These are phyloP conservation scores for Charadrius vociferus DNA, from an alignment of 2,113 vertebrate species.

Conservation along the genomic window DNA sequence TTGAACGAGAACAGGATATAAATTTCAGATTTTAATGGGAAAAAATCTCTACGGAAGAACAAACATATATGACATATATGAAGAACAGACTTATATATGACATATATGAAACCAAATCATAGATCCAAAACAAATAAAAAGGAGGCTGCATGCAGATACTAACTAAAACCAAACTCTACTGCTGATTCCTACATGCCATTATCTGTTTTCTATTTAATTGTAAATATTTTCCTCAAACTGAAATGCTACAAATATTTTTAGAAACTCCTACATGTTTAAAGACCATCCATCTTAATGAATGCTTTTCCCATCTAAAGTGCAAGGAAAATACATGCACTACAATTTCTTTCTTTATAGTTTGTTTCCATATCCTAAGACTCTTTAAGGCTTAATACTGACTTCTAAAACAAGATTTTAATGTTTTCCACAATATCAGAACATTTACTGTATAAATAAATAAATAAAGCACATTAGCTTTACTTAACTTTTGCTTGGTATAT, in stretches of 20 bases:
- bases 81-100: not conserved
- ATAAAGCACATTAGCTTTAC: not conserved
- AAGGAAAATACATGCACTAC: not conserved
- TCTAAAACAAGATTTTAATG: not conserved
- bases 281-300: not conserved
- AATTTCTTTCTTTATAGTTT: not conserved
- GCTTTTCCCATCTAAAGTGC: not conserved
- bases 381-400: not conserved
- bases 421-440: not conserved
- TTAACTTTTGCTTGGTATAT: not conserved
- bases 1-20: not conserved
- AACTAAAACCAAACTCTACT: not conserved
- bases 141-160: not conserved
- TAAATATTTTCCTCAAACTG: not conserved
- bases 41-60: not conserved
- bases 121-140: not conserved
- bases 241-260: not conserved
- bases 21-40: not conserved
- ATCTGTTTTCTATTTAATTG: not conserved
- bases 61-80: not conserved
- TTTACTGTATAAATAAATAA: not conserved
- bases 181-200: not conserved
- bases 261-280: not conserved
- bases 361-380: not conserved
- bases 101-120: not conserved